Evolutionary conservation across 1,140 invertebrate species (phyloP), one percentile per base, ranked within the genome.

Genomic region (Prorops nasuta): DNA sequence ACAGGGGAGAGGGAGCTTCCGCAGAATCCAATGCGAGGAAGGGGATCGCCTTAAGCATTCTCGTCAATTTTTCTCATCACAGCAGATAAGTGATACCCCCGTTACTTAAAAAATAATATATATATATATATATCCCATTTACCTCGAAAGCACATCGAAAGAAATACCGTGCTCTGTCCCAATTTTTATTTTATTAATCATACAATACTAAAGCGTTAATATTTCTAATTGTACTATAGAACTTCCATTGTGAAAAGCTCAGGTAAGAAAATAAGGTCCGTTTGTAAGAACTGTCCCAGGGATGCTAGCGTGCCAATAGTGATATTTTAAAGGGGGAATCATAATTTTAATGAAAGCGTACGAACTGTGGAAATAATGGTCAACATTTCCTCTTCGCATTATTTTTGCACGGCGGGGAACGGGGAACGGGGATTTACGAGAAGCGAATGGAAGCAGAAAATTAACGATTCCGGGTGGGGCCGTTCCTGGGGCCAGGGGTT

Each of bases 371-470:
- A 74, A 72, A 71, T 71, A 71, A 72, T 74, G 70, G 71, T 72
- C 70, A 74, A 74, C 71, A 62, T 72, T 74, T 77, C 73, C 73
- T 74, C 56, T 56, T 69, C 74, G 71, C 75, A 76, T 76, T 75
- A 76, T 77, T 76, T 73, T n/a, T 69, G 66, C 68, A 60, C 56
- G 60, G 51, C 54, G 41, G 58, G 55, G 53, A 54, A 57, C 54
- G 59, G 52, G 56, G 44, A 39, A 55, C 60, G 56, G 58, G 60
- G 64, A 76, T 76, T 76, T 74, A 77, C 74, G 74, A 69, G 71
- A 76, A 74, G 67, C 69, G 70, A 78, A 78, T 78, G 73, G 73
- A 77, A 74, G 74, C 72, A 78, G 75, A 76, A 77, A 78, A 78
- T 78, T 77, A 78, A 78, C 74, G 76, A 78, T 76, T 77, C 69